phyloP scores from a whole-genome alignment of 2,888 invertebrate species.

The Eupithecia exiguata region DNA sequence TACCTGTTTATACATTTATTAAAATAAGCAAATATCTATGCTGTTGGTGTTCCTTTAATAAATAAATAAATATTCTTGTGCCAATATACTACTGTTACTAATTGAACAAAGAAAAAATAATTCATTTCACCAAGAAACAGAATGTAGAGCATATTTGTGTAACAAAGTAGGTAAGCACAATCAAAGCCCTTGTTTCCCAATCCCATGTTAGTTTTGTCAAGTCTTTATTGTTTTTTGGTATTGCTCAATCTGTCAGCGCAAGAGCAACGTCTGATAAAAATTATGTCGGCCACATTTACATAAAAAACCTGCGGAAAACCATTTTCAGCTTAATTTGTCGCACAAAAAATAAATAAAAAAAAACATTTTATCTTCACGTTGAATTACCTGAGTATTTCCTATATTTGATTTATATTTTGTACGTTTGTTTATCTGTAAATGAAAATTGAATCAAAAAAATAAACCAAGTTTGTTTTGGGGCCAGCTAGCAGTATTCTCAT shows the following conservation, averaged over 20 bases:
- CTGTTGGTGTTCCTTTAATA: too few relatives aligned
- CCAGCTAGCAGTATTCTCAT: too few relatives aligned
- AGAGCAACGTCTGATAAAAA: constrained; percentile 46
- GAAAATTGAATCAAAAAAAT: too few relatives aligned
- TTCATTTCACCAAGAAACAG: neutral
- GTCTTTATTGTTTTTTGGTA: constrained; percentile 42
- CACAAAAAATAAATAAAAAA: too few relatives aligned
- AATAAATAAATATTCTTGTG: too few relatives aligned
- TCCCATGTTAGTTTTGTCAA: constrained; percentile 42
- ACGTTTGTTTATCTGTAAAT: too few relatives aligned
- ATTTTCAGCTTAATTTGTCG: neutral
- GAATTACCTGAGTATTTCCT: too few relatives aligned
- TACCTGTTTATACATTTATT: too few relatives aligned
- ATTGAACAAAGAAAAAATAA: neutral
- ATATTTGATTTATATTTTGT: too few relatives aligned
- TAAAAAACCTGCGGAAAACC: neutral
- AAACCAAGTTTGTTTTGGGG: too few relatives aligned
- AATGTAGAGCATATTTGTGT: constrained; percentile 18
- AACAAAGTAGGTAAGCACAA: constrained; percentile 25
- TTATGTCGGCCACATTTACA: constrained; percentile 7
- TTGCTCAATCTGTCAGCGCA: constrained; percentile 31
- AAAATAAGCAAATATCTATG: too few relatives aligned
- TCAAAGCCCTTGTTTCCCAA: constrained; percentile 40
- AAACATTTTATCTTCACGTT: too few relatives aligned
- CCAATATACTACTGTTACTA: neutral